A percentile compares a stretch with the other conserved stretches of the same genome.
Conservation (phyloP, 2,113 vertebrate species). For the Helogale parvula region DNA sequence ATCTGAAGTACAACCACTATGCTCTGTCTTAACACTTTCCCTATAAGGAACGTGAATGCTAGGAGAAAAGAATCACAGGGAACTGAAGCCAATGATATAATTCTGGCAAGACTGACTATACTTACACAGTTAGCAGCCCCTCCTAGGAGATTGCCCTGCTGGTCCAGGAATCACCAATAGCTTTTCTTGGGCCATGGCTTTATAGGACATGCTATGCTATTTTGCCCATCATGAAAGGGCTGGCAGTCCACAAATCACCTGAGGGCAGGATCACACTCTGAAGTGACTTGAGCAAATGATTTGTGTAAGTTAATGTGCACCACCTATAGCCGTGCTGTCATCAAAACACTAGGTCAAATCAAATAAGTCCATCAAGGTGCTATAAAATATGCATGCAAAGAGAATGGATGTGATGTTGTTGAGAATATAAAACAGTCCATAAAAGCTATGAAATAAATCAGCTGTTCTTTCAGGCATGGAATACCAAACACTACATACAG, state of each 20-base stretch:
- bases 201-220: conserved; percentile 43
- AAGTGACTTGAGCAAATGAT: conserved; percentile 79
- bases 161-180: conserved; percentile 2
- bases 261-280: conserved; percentile 77
- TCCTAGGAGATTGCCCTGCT: conserved; percentile 5
- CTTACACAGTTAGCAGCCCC: not conserved
- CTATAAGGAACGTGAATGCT: not conserved
- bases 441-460: conserved; percentile 84
- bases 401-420: conserved; percentile 81
- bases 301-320: conserved; percentile 75
- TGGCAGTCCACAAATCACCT: conserved; percentile 76
- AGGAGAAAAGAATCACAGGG: not conserved
- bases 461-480: conserved; percentile 77
- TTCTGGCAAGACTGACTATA: not conserved
- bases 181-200: conserved; percentile 25
- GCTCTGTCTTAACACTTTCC: not conserved
- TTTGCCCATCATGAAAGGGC: conserved; percentile 65
- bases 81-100: not conserved
- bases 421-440: conserved; percentile 83
- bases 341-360: conserved; percentile 82
- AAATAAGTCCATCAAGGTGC: conserved; percentile 81
- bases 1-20: not conserved
- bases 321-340: conserved; percentile 69
- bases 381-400: conserved; percentile 84
- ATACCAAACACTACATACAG: conserved; percentile 70